A percentile compares a stretch with the other conserved stretches of the same genome.
phyloP scores from a whole-genome alignment of 2,888 invertebrate genomes.

The Amitus sp. region DNA sequence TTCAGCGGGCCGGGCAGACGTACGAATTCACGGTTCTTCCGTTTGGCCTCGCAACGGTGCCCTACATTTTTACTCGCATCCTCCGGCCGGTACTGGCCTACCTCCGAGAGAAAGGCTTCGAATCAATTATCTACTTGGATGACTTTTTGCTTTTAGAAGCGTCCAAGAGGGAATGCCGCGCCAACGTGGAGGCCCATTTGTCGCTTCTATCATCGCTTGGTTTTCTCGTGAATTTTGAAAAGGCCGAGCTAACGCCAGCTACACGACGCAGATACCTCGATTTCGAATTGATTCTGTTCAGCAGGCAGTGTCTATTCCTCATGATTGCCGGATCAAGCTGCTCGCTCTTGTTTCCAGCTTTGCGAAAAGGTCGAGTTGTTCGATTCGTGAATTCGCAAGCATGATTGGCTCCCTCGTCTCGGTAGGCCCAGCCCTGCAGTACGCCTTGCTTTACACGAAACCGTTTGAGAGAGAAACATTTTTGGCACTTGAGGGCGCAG shows the following conservation, averaged over 20 bases:
- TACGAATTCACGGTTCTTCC: slow-evolving; percentile 9
- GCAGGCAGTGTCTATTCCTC: neutral
- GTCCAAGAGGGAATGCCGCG: neutral
- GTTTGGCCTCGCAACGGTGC: slow-evolving; percentile 1
- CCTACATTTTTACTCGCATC: slow-evolving; percentile 14
- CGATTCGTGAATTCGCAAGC: neutral
- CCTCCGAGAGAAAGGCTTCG: neutral
- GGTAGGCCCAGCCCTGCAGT: neutral
- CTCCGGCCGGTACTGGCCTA: slow-evolving; percentile 4
- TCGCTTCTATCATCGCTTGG: slow-evolving; percentile 6
- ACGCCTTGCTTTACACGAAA: neutral
- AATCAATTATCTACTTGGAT: slow-evolving; percentile 15
- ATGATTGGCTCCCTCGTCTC: neutral
- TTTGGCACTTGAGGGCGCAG: too few species aligned
- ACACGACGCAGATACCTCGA: too few species aligned
- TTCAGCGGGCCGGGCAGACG: slow-evolving; percentile 7
- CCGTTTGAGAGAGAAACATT: neutral
- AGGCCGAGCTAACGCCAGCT: too few species aligned
- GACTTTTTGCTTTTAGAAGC: slow-evolving; percentile 10
- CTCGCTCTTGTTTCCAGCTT: neutral
- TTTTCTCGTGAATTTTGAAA: slow-evolving; percentile 14
- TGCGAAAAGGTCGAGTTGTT: neutral
- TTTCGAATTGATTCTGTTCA: too few species aligned
- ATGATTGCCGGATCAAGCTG: neutral
- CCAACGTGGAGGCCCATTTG: slow-evolving; percentile 8